Evolutionary conservation across 2,797 vertebrate species (phyloP).

Genomic region (Emydoidea blandingii): DNA sequence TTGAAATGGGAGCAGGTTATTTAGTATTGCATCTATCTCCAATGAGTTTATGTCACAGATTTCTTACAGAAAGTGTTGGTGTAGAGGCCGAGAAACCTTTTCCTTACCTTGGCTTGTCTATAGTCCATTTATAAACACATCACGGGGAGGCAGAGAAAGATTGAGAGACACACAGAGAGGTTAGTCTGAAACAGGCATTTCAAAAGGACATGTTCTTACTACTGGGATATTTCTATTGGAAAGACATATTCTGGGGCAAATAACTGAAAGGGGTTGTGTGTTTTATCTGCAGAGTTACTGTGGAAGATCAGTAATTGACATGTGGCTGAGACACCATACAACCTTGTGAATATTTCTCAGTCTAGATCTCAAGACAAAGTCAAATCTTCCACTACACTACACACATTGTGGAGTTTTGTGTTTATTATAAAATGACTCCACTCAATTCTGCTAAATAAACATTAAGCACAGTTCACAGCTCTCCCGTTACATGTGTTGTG

Average conservation of each 20-base stretch:
- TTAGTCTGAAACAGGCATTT: background rate
- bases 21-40: background rate
- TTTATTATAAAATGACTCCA: background rate
- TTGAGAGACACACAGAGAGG: background rate
- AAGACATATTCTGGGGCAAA: background rate
- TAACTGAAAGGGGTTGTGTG: background rate
- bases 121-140: slow-evolving; percentile 7
- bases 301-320: background rate
- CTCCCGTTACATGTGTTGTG: background rate
- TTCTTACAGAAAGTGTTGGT: background rate
- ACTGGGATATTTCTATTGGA: background rate
- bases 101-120: slow-evolving; percentile 75
- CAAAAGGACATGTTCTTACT: background rate
- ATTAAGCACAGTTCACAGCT: background rate
- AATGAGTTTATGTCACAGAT: background rate
- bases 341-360: background rate
- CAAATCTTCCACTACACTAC: background rate
- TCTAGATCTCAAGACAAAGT: background rate
- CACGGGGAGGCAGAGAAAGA: background rate
- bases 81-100: rapidly evolving
- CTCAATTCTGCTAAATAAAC: background rate
- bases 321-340: background rate
- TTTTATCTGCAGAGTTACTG: background rate
- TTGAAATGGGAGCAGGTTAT: background rate
- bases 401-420: background rate